Evolutionary conservation across 2,888 invertebrate species (phyloP).

Genomic region (Proisotoma minuta): DNA sequence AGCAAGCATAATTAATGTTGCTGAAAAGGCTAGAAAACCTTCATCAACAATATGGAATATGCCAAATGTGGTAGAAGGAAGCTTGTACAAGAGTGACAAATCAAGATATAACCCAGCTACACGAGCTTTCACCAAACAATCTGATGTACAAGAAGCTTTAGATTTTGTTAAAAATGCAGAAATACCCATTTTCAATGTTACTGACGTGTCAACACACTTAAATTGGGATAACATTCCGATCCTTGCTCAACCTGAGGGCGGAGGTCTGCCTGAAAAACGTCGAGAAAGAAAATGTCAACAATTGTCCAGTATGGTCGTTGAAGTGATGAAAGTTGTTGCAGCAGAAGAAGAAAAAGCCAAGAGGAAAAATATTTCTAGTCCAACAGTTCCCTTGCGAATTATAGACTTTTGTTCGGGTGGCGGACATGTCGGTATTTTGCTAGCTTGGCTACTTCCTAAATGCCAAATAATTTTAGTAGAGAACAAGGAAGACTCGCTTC

Average conservation of each 20-base stretch:
- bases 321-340: slow-evolving; percentile 65
- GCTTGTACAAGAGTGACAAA: slow-evolving; percentile 73
- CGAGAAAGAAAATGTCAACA: slow-evolving; percentile 77
- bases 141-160: slow-evolving; percentile 65
- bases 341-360: too few species aligned
- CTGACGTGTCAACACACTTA: slow-evolving; percentile 37
- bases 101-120: slow-evolving; percentile 69
- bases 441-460: slow-evolving; percentile 72
- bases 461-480: slow-evolving; percentile 78
- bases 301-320: slow-evolving; percentile 73
- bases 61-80: slow-evolving; percentile 59
- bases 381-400: slow-evolving; percentile 58
- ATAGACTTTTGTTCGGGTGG: slow-evolving; percentile 94
- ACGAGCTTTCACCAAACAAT: slow-evolving; percentile 69
- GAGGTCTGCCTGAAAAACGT: slow-evolving; percentile 70
- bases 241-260: slow-evolving; percentile 70
- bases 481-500: slow-evolving; percentile 82
- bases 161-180: slow-evolving; percentile 49
- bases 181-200: slow-evolving; percentile 13
- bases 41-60: slow-evolving; percentile 46
- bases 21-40: not conserved
- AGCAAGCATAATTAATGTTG: too few species aligned
- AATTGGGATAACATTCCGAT: slow-evolving; percentile 69
- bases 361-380: slow-evolving; percentile 34
- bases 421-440: slow-evolving; percentile 82